Conservation (phyloP, 2,888 invertebrate species). For the Callyntrura sp. region DNA sequence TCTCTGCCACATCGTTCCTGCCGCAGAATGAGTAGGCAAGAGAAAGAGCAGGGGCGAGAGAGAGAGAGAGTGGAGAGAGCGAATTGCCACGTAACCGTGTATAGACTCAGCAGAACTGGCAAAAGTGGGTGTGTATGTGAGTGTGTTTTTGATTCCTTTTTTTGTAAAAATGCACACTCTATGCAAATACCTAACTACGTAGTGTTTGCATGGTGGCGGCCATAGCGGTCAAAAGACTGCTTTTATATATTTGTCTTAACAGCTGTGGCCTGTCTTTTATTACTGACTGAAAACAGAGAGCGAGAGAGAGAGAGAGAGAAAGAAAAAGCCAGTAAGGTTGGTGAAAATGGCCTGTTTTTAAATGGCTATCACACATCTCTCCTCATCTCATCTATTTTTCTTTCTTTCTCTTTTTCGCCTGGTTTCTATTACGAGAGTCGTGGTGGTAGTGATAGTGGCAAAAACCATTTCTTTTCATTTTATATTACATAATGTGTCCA, state of each 20-base stretch:
- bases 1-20: neutral
- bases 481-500: slow-evolving; percentile 64
- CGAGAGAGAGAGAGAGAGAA: neutral
- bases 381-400: slow-evolving; percentile 53
- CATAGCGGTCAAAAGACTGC: slow-evolving; percentile 51
- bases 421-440: neutral
- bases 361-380: slow-evolving; percentile 63
- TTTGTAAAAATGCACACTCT: neutral
- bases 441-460: slow-evolving; percentile 18
- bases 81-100: slow-evolving; percentile 19
- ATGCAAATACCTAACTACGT: neutral
- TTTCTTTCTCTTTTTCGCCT: slow-evolving; percentile 14
- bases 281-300: neutral
- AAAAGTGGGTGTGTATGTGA: neutral
- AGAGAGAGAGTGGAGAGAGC: neutral
- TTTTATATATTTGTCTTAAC: slow-evolving; percentile 64
- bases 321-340: slow-evolving; percentile 37
- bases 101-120: neutral
- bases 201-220: neutral
- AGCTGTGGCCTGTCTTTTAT: slow-evolving; percentile 75
- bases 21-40: slow-evolving; percentile 19
- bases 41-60: neutral
- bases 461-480: slow-evolving; percentile 73
- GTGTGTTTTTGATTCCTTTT: slow-evolving; percentile 44
- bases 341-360: slow-evolving; percentile 57